A percentile compares a stretch with the other conserved stretches of the same genome.
Evolutionary conservation across 2,888 invertebrate genomes (phyloP).

Genomic region (Mellilla xanthometata): DNA sequence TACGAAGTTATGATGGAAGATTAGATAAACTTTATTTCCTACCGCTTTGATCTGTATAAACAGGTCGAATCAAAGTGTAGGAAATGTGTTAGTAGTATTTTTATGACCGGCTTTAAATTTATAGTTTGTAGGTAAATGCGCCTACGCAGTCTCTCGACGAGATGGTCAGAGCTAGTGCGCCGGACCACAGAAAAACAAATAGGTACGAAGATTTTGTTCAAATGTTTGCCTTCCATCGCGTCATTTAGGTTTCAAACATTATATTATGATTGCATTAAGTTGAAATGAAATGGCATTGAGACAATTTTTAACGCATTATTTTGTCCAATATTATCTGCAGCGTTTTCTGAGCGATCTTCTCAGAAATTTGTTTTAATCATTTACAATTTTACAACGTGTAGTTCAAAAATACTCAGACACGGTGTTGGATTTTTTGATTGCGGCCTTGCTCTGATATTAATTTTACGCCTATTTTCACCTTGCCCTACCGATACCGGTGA

Average conservation of each 20-base stretch:
- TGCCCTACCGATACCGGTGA: constrained; percentile 46
- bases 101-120: constrained; percentile 76
- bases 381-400: constrained; percentile 40
- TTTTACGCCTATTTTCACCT: constrained; percentile 67
- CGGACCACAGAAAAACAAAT: constrained; percentile 57
- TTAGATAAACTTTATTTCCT: constrained; percentile 72
- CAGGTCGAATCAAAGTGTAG: constrained; percentile 77
- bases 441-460: constrained; percentile 69
- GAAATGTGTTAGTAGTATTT: constrained; percentile 78
- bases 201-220: constrained; percentile 39
- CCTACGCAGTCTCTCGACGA: constrained; percentile 69
- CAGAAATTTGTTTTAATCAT: constrained; percentile 18
- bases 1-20: constrained; percentile 56
- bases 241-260: constrained; percentile 6
- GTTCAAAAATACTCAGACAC: constrained; percentile 43
- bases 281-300: constrained; percentile 3
- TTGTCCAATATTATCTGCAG: neutral
- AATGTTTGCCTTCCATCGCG: constrained; percentile 10
- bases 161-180: constrained; percentile 50
- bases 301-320: neutral
- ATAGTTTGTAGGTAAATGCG: constrained; percentile 65
- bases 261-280: constrained; percentile 1
- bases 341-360: neutral
- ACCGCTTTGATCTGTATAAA: constrained; percentile 77
- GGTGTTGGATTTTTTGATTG: constrained; percentile 47